Conservation (phyloP, 1,140 invertebrate genomes). For the Drosophila lacteicornis region DNA sequence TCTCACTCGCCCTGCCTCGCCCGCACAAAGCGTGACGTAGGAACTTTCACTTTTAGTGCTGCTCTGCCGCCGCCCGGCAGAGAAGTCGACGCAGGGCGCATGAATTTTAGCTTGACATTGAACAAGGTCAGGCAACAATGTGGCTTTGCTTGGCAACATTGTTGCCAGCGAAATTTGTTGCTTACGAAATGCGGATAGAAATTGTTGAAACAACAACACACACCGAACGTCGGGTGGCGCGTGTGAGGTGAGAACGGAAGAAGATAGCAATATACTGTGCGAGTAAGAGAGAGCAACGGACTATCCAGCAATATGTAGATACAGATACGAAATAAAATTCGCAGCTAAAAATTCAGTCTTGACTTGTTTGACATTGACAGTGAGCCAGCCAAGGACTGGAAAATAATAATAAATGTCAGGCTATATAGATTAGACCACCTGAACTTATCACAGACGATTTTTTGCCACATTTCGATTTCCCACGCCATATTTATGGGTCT, state of each 20-base stretch:
- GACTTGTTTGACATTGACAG: conserved; percentile 81
- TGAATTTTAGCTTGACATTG: conserved; percentile 69
- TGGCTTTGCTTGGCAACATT: conserved; percentile 39
- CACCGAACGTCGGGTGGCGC: conserved; percentile 36
- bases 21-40: conserved; percentile 59
- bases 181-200: conserved; percentile 59
- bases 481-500: conserved; percentile 8
- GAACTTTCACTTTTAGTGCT: conserved; percentile 71
- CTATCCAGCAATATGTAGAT: conserved; percentile 26
- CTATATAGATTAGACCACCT: conserved; percentile 34
- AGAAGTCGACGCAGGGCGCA: conserved; percentile 48
- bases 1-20: background rate
- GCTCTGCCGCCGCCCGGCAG: conserved; percentile 16
- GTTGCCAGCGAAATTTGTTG: conserved; percentile 58
- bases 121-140: conserved; percentile 78
- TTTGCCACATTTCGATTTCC: conserved; percentile 5
- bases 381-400: conserved; percentile 33
- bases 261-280: conserved; percentile 11
- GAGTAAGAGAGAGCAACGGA: background rate
- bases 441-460: conserved; percentile 18
- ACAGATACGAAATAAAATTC: conserved; percentile 47
- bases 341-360: conserved; percentile 41
- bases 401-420: conserved; percentile 17
- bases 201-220: conserved; percentile 24
- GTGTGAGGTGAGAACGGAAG: conserved; percentile 23